Evolutionary conservation across 2,113 vertebrate genomes (phyloP), one percentile per base, ranked within the genome.

Genomic region (Vidua chalybeata): DNA sequence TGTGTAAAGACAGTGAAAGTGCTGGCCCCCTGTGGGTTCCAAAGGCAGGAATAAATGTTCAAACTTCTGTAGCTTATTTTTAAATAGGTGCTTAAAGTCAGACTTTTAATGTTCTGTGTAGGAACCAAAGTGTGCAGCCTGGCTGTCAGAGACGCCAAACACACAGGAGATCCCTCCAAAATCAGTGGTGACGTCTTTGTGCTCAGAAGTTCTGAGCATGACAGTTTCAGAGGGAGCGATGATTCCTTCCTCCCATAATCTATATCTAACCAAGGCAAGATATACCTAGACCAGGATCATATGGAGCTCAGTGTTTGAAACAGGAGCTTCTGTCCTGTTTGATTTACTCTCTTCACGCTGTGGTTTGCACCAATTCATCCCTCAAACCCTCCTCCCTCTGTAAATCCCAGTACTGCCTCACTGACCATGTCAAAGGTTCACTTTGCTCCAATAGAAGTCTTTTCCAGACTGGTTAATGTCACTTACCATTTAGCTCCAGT

Each of bases 391-490:
- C 31, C 13, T 71, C 27, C 15, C 15, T 41, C 28, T 58, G 49
- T 58, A 24, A 75, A 24, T 13, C 9, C 0, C 30, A 18, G 46
- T 43, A 28, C n/a, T 84, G 84, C 81, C 89, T 75, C 19, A 0
- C 45, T 83, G 67, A n/a, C 78, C 66, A 30, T 33, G 71, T 61
- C 83, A 90, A 75, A 74, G 64, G 62, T 67, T 96, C 35, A 19
- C 18, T 90, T 89, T 69, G 13, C 33, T 94, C 35, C 63, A 55
- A 28, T 39, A 54, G 55, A 93, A 95, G 27, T 88, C 91, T 91
- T 84, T 89, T 90, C 52, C 28, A 94, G 51, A 10, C 51, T 87
- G 35, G 63, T 94, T 93, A 87, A 80, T 52, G 71, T 83, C 62
- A 85, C 55, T 93, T 73, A 80, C 26, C 0, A 0, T 76, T 93